phyloP scores from a whole-genome alignment of 2,797 vertebrate genomes.

The Emydoidea blandingii region DNA sequence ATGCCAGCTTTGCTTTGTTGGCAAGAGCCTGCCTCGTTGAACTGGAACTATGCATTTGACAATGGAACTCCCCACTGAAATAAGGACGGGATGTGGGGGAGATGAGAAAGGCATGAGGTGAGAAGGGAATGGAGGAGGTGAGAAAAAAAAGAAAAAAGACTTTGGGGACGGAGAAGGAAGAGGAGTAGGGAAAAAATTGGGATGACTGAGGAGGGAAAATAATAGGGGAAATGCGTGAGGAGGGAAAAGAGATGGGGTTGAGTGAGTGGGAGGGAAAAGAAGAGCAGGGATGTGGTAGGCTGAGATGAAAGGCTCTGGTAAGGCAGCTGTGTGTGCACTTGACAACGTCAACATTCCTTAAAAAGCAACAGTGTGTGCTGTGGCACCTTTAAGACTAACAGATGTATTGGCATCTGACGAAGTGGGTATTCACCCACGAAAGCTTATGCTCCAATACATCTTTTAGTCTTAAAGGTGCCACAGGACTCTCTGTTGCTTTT shows the following conservation, averaged over 20 bases:
- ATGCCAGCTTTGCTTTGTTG: slow-evolving; percentile 46
- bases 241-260: not conserved
- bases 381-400: no score
- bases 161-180: not conserved
- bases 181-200: slow-evolving; percentile 25
- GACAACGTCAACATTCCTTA: not conserved
- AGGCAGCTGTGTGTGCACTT: not conserved
- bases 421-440: no score
- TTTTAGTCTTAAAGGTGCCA: no score
- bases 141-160: not conserved
- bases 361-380: no score
- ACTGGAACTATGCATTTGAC: not conserved
- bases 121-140: slow-evolving; percentile 12
- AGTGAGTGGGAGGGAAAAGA: not conserved
- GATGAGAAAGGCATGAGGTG: slow-evolving; percentile 40
- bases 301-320: not conserved
- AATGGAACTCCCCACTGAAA: slow-evolving; percentile 10
- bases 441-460: no score
- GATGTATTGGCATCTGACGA: no score
- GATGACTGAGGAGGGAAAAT: slow-evolving; percentile 50
- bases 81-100: not conserved
- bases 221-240: not conserved
- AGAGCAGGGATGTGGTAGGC: not conserved
- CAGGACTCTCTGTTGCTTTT: no score
- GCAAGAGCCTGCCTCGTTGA: slow-evolving; percentile 20